Base-by-base conservation (phyloP, 2,888 invertebrate genomes). In the Philhelius pedissequus region DNA sequence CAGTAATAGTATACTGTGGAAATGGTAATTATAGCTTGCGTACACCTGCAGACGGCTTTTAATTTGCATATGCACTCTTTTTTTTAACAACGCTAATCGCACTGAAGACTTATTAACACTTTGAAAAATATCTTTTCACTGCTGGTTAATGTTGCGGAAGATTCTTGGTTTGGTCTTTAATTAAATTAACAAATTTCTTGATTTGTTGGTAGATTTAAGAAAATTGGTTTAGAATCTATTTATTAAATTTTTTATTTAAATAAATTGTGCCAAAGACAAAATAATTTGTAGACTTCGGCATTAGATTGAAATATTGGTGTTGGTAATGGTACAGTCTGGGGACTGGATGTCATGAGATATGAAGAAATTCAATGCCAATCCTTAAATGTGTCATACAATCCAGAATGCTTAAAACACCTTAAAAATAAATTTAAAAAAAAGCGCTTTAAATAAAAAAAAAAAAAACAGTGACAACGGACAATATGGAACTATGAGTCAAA, bases 11-110 rank as follows among this genome's bases (percentile, higher is more conserved):
- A 15, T n/a, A 48, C 32, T 64, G 64, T 50, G 40, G 52, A 76
- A 30, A 20, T 40, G 8, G 2, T 18, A 35, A 58, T 58, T 50
- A 58, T n/a, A n/a, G n/a, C n/a, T n/a, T n/a, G 27, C 30, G 35
- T 56, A 48, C 64, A 25, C 30, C 15, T 22, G n/a, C 38, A 22
- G 48, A 15, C 11, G 27, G 25, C 30, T 56, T 13, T 15, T 27
- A 35, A 64, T 77, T 70, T 77, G 69, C 62, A 70, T 77, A 54
- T 32, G 30, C 5, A 54, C 11, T 9, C 11, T n/a, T 50, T 50
- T 25, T n/a, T n/a, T 3, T n/a, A 6, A n/a, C 35, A 13, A 38
- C 5, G 6, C n/a, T 38, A 6, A 38, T n/a, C n/a, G 38, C 6
- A 38, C 1, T 38, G n/a, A 38, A 38, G 38, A 54, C 6, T 54